Conservation (phyloP, 2,888 invertebrate genomes). For the Agrenia bidenticulata region DNA sequence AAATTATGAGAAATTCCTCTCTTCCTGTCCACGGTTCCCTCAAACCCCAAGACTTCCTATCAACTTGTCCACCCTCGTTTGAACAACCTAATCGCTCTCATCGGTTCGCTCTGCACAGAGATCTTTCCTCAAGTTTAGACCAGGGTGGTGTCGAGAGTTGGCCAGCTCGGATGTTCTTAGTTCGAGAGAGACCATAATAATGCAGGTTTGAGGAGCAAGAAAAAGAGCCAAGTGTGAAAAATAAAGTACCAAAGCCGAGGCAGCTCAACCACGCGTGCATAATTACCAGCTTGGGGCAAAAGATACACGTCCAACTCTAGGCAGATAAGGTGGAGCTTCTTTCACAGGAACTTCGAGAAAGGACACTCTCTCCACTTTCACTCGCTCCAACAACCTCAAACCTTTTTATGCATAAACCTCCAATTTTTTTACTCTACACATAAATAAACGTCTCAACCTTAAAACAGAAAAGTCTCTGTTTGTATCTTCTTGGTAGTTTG, state of each 20-base stretch:
- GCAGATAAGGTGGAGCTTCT: conserved; percentile 45
- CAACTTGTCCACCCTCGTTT: not conserved
- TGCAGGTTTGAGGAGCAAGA: conserved; percentile 27
- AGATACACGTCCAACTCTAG: conserved; percentile 20
- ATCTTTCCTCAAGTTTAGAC: no score
- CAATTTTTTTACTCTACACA: not conserved
- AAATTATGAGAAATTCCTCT: conserved; percentile 24
- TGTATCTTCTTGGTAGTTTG: no score
- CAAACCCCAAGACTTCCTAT: not conserved
- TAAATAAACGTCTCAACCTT: conserved; percentile 3
- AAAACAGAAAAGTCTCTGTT: no score
- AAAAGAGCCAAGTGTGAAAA: conserved; percentile 52
- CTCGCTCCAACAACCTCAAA: conserved; percentile 10
- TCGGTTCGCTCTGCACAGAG: not conserved
- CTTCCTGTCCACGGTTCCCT: not conserved
- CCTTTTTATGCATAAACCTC: not conserved
- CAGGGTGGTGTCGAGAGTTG: no score
- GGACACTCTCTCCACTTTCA: not conserved
- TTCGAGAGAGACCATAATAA: conserved; percentile 13
- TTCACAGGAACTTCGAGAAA: conserved; percentile 26
- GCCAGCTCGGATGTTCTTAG: not conserved
- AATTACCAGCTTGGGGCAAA: conserved; percentile 51
- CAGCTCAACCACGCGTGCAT: conserved; percentile 52
- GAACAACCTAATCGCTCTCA: not conserved
- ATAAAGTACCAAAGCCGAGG: conserved; percentile 46